Evolutionary conservation across 2,888 invertebrate species (phyloP).

Genomic region (Helleia helle): DNA sequence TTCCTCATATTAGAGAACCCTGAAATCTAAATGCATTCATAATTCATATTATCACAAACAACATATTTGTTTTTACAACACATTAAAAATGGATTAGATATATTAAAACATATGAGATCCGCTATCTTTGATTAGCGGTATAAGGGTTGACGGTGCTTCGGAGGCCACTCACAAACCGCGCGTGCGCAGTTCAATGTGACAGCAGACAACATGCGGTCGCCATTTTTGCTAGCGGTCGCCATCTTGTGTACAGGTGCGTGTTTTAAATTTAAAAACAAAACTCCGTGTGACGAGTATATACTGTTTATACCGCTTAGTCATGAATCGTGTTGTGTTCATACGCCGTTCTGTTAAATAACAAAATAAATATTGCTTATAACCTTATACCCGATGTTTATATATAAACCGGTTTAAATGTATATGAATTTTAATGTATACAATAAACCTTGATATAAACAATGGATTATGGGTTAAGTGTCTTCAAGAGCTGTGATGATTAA

Average conservation of each 20-base stretch:
- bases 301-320: too few species aligned
- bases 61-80: neutral
- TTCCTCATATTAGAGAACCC: too few species aligned
- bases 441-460: too few species aligned
- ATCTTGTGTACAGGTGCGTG: slow-evolving; percentile 22
- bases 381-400: too few species aligned
- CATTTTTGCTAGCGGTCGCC: slow-evolving; percentile 14
- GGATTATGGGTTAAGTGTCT: too few species aligned
- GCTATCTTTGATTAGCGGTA: slow-evolving; percentile 22
- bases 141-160: slow-evolving; percentile 15
- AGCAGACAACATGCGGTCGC: slow-evolving; percentile 22
- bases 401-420: too few species aligned
- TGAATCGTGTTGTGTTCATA: too few species aligned
- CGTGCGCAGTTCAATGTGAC: slow-evolving; percentile 16
- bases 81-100: slow-evolving; percentile 1
- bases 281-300: neutral
- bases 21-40: neutral
- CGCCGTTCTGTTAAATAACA: too few species aligned
- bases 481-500: too few species aligned
- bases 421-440: too few species aligned
- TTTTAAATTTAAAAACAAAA: neutral
- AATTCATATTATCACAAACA: neutral
- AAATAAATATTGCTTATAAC: too few species aligned
- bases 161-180: slow-evolving; percentile 10
- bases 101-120: slow-evolving; percentile 14